Conservation (phyloP, 2,113 vertebrate genomes). For the Notechis scutatus region DNA sequence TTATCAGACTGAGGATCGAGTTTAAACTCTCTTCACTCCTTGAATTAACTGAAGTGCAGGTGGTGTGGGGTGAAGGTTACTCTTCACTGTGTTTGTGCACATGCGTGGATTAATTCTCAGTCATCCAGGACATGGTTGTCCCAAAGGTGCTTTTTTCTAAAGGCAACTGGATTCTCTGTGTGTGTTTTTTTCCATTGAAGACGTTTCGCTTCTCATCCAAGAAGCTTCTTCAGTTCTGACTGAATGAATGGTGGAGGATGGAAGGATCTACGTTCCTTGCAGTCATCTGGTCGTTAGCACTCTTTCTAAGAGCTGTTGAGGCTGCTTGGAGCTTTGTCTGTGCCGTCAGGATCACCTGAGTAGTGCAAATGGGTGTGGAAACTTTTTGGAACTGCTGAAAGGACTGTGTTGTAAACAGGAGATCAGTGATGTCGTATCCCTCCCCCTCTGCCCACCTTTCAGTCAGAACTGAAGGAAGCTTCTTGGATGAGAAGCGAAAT, state of each 20-base stretch:
- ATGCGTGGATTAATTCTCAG: not conserved
- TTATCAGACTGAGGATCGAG: slow-evolving; percentile 47
- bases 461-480: too few relatives aligned
- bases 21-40: slow-evolving; percentile 41
- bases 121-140: too few relatives aligned
- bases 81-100: not conserved
- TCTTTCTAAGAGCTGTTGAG: not conserved
- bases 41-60: slow-evolving; percentile 58
- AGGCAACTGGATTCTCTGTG: not conserved
- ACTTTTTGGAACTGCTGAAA: not conserved
- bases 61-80: slow-evolving; percentile 36
- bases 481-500: too few relatives aligned
- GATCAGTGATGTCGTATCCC: too few relatives aligned
- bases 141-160: not conserved
- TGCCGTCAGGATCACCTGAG: not conserved
- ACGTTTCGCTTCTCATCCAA: not conserved
- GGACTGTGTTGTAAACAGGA: too few relatives aligned
- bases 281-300: not conserved
- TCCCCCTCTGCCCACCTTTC: too few relatives aligned
- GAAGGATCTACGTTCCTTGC: not conserved
- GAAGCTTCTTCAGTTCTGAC: not conserved
- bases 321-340: not conserved
- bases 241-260: not conserved
- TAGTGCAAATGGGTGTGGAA: not conserved
- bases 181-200: not conserved